Conservation (phyloP, 2,888 invertebrate genomes). For the Melanargia galathea region DNA sequence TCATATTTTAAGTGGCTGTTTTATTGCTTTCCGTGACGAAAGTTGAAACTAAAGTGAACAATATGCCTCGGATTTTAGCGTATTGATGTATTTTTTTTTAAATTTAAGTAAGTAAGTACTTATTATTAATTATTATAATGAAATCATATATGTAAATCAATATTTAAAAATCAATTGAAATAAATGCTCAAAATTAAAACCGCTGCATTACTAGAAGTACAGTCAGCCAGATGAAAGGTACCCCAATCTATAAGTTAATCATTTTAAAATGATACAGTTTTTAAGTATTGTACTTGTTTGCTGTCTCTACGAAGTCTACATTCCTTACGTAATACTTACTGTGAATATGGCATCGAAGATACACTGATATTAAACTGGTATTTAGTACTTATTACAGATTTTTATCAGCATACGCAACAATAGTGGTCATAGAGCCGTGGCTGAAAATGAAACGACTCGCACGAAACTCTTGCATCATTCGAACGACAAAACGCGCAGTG, state of each 20-base stretch:
- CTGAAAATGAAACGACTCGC: constrained; percentile 56
- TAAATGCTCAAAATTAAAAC: no score
- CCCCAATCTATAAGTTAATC: not conserved
- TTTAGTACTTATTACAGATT: no score
- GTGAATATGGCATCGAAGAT: not conserved
- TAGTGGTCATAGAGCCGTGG: constrained; percentile 33
- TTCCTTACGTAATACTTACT: not conserved
- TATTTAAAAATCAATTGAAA: no score
- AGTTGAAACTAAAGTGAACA: not conserved
- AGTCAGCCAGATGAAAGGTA: no score
- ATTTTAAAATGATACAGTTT: not conserved
- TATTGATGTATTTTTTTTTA: not conserved
- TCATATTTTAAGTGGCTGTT: constrained; percentile 4
- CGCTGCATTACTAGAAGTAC: no score
- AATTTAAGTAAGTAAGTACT: no score
- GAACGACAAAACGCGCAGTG: constrained; percentile 63
- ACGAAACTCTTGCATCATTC: constrained; percentile 60
- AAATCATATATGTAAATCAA: no score
- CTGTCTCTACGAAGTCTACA: not conserved
- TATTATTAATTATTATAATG: no score
- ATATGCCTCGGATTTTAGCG: not conserved
- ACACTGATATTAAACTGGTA: not conserved
- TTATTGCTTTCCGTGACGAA: constrained; percentile 1
- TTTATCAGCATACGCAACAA: constrained; percentile 14
- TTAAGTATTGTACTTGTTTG: no score